Evolutionary conservation across 2,888 invertebrate species (phyloP), one percentile per base, ranked within the genome.

Genomic region (Lithophane socia): DNA sequence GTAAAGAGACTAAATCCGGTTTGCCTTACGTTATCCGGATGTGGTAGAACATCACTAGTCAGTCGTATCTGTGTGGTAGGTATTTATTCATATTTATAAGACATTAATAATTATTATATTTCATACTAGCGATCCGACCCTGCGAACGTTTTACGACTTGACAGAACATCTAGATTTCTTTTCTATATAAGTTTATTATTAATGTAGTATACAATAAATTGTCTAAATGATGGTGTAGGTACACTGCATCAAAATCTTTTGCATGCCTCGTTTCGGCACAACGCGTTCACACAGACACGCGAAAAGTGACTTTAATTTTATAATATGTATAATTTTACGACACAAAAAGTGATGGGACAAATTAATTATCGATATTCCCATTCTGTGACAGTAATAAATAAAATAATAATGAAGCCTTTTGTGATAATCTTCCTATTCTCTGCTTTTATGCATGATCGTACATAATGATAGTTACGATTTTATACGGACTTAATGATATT

Each of bases 401-500:
- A 58, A 56, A 47, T 29, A 44, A 52, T 65, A 21, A 73, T 65
- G 3, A n/a, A 61, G 12, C 2, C 71, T 47, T 71, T 77, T 75
- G 63, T 69, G 21, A 24, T 18, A 12, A 24, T 65, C n/a, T 56
- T 56, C 29, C 42, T 56, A 56, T 47, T 82, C 18, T 61, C n/a
- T 56, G 44, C 18, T 83, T 63, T 68, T 75, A 60, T 75, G 49
- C 79, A 61, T 75, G 54, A 21, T 67, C 21, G 54, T n/a, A 80
- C 72, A 69, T 73, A 76, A 70, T 73, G 67, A 47, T 18, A 67
- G 58, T 76, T n/a, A 13, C 12, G 61, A 67, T 71, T 64, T 61
- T 71, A 64, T 47, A 70, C 44, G n/a, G 42, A 24, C 58, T 24
- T 64, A 82, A 68, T 77, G 16, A 71, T 78, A 24, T 82, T 73